Conservation (phyloP, 2,797 vertebrate species). For the Siniperca scherzeri region DNA sequence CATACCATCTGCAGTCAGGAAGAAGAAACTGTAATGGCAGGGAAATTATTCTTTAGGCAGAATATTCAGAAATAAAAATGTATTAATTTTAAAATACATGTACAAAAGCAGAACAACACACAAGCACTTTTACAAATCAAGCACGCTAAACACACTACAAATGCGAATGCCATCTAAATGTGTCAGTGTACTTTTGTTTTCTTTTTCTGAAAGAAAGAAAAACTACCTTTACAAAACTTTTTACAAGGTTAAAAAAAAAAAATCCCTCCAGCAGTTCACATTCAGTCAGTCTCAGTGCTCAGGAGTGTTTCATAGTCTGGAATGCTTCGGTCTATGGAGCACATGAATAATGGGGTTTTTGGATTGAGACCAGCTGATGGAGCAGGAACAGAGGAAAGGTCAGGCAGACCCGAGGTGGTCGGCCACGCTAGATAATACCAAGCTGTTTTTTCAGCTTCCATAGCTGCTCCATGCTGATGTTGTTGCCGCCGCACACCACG, state of each 20-base stretch:
- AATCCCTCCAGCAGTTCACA: conserved; percentile 12
- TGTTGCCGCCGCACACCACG: conserved; percentile 92
- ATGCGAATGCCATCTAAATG: conserved; percentile 3
- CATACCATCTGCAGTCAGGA: neutral
- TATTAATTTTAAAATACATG: conserved; percentile 62
- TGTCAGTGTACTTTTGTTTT: neutral
- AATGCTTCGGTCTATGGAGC: conserved; percentile 66
- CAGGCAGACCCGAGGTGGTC: neutral
- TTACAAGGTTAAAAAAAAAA: conserved; percentile 17
- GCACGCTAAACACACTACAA: conserved; percentile 26
- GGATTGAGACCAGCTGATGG: conserved; percentile 30
- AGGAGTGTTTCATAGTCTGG: conserved; percentile 56
- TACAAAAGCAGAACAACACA: conserved; percentile 63
- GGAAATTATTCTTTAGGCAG: neutral
- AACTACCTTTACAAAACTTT: conserved; percentile 11
- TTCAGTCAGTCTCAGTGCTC: conserved; percentile 30
- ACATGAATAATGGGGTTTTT: conserved; percentile 7
- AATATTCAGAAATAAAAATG: conserved; percentile 63
- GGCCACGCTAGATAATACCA: conserved; percentile 64
- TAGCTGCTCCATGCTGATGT: conserved; percentile 85
- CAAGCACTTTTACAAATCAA: conserved; percentile 43
- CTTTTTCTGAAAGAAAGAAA: conserved; percentile 8
- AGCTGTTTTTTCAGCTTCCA: conserved; percentile 86
- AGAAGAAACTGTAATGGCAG: neutral
- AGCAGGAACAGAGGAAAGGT: conserved; percentile 37